Base-by-base conservation (phyloP, 2,888 invertebrate species). In the Monopis laevigella region DNA sequence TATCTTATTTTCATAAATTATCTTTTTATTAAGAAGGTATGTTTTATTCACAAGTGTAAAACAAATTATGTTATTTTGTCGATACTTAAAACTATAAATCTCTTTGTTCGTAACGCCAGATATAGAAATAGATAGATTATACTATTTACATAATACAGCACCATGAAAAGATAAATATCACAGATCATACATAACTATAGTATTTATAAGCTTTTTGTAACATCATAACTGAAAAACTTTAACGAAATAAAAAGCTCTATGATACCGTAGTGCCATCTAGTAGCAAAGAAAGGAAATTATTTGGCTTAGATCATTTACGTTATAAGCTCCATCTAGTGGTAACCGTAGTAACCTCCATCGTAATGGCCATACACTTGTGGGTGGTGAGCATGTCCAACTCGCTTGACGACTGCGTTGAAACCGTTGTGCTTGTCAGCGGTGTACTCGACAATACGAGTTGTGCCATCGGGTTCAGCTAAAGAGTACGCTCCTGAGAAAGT, bases 351-450 rank as follows among this genome's bases (percentile, higher is more conserved):
- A 53, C 62, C 65, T 32, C 53, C 56, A 24, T 63, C 59, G 46
- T 64, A 56, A 40, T 59, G 58, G 42, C 58, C 57, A 52, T 80
- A 70, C 44, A 69, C 62, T 52, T 78, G 78, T 21, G 81, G 77
- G 49, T 80, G 80, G 47, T 68, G 61, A 10, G 78, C 77, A 45
- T 77, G 70, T 12, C 82, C 82, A 39, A 82, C 65, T 49, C 74
- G 70, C 54, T 77, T 80, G 45, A 82, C 82, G n/a, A 81, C 65
- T 14, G 82, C 82, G 53, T 77, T 75, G 61, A 82, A 82, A 4
- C 82, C 82, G 47, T 80, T 62, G 56, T 64, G 63, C 45, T 81
- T 78, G 56, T 82, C 82, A 19, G 82, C 80, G 30, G 81, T 81
- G 59, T 82, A 82, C 49, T 82, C 82, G 1, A 82, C 82, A 40